These are phyloP conservation scores for Hipposideros larvatus DNA, from an alignment of 2,797 vertebrate genomes.

Conservation along the genomic window DNA sequence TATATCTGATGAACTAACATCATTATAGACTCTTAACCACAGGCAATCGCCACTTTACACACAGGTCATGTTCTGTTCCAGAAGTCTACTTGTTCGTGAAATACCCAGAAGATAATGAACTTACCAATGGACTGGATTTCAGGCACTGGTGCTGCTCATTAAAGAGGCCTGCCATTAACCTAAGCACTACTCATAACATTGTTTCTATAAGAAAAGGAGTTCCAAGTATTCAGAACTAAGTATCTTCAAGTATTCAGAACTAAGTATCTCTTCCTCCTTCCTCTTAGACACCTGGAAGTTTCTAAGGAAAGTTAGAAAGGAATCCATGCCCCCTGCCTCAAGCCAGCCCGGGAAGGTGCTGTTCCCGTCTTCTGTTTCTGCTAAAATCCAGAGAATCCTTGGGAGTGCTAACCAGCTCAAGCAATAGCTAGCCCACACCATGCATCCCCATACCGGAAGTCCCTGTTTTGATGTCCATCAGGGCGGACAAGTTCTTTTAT, in stretches of 20 bases:
- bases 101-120: not conserved
- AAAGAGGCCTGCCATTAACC: not conserved
- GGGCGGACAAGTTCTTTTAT: not conserved
- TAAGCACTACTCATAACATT: not conserved
- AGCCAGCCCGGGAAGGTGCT: not conserved
- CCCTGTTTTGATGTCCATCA: not conserved
- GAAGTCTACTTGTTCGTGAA: conserved; percentile 11
- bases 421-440: no score
- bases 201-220: not conserved
- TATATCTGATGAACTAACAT: not conserved
- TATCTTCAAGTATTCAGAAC: not conserved
- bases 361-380: not conserved
- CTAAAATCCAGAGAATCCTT: not conserved
- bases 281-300: not conserved
- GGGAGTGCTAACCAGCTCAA: not conserved
- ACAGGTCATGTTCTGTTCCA: conserved; percentile 32
- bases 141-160: not conserved
- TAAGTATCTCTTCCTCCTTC: not conserved
- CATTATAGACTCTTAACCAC: not conserved
- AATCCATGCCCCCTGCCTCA: not conserved
- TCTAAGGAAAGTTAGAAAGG: not conserved
- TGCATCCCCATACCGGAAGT: not conserved
- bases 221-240: not conserved
- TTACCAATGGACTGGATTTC: not conserved
- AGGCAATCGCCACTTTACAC: not conserved